Base-by-base conservation (phyloP, 2,888 invertebrate species). In the Trichogramma evanescens region DNA sequence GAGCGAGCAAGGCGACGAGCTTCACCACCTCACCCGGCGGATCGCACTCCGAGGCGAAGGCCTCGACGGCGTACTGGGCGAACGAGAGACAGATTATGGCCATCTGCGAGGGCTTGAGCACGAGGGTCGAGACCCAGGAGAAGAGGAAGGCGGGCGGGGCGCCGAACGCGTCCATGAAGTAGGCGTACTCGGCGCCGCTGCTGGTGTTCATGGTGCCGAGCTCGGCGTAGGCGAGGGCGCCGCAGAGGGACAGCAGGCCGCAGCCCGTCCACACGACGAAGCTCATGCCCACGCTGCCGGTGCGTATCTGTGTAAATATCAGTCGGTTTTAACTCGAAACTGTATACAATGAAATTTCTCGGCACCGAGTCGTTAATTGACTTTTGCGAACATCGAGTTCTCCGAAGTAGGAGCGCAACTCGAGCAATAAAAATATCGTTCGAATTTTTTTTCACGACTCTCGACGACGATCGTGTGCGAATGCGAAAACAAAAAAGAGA, bases 141-240 rank as follows among this genome's bases (percentile, higher is more conserved):
- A 93, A 94, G 67, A 95, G 82, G 80, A 94, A 95, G 69, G 93
- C 94, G 66, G 93, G 92, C 64, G 91, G 86, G 71, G 92, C 89
- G 67, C 95, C 95, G 79, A 93, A 94, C 61, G 94, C 94, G 79
- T 93, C 93, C 90, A 93, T 91, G 80, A 94, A 93, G 80, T 95
- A 95, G 68, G 93, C 93, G 83, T 95, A 95, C 80, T 95, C 95
- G 66, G 93, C 95, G 67, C 95, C 95, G 66, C 93, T 93, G 71
- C 93, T 92, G 72, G 94, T 93, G 80, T 95, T 94, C 90, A 95
- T 92, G 67, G 95, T 95, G 74, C 95, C 95, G 78, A 95, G 81
- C 82, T 95, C 95, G 72, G 94, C 94, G 79, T 95, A 95, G 69
- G 93, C 88, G 74, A 95, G 84, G 74, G 95, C 94, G 78, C 95